These are phyloP conservation scores for Stegodyphus mimosarum DNA, from an alignment of 1,140 invertebrate species.

Conservation along the genomic window DNA sequence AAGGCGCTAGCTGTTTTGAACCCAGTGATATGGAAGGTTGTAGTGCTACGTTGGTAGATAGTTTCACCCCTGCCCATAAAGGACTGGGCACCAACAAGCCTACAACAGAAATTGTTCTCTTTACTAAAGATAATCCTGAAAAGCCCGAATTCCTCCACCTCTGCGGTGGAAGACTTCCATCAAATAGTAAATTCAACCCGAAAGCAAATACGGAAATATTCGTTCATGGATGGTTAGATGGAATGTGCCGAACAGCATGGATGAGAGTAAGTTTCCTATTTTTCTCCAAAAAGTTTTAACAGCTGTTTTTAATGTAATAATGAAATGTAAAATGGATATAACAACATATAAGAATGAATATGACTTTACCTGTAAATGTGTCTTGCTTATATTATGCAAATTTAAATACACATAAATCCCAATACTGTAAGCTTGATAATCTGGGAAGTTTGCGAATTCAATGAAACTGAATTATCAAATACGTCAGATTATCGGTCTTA, in stretches of 20 bases:
- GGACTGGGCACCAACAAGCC: neutral
- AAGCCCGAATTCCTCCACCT: neutral
- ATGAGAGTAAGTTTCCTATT: neutral
- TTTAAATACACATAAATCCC: no score
- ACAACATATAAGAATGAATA: no score
- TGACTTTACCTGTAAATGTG: no score
- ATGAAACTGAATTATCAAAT: no score
- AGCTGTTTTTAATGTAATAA: no score
- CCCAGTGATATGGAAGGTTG: neutral
- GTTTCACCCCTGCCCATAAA: neutral
- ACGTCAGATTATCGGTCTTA: no score
- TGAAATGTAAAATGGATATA: no score
- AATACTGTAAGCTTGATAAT: no score
- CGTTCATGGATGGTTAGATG: constrained; percentile 5
- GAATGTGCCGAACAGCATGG: neutral
- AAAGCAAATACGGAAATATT: neutral
- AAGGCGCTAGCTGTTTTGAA: neutral
- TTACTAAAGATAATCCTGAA: neutral
- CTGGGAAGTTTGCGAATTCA: no score
- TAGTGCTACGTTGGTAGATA: neutral
- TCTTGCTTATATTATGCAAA: no score
- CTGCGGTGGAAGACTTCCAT: neutral
- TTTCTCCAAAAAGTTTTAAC: neutral
- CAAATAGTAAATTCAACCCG: neutral
- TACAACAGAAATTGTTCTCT: neutral